These are phyloP conservation scores for Grantiella picta DNA, from an alignment of 2,113 vertebrate genomes.

Conservation along the genomic window DNA sequence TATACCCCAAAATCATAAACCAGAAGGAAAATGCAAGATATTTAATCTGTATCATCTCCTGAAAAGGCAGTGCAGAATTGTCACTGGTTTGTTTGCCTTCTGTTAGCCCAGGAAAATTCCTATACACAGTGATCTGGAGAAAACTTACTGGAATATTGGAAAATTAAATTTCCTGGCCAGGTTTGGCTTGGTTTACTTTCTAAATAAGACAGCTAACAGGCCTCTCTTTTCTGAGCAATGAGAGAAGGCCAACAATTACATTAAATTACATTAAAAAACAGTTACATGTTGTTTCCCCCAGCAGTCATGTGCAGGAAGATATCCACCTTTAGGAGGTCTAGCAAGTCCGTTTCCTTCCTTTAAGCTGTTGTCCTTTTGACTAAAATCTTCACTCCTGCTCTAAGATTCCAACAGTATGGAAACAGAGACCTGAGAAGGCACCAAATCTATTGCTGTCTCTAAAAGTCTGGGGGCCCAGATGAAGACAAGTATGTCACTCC, in stretches of 20 bases:
- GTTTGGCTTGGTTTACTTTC: background rate
- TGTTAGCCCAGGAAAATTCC: background rate
- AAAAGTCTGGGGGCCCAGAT: background rate
- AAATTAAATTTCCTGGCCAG: background rate
- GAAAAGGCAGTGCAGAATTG: background rate
- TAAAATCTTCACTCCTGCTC: background rate
- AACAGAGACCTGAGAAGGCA: background rate
- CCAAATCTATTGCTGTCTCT: background rate
- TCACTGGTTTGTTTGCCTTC: background rate
- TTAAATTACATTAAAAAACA: no score
- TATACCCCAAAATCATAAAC: background rate
- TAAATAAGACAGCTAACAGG: background rate
- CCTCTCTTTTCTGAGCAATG: background rate
- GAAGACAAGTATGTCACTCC: fast-evolving
- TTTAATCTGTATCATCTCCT: background rate
- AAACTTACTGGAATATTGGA: background rate
- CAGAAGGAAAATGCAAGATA: background rate
- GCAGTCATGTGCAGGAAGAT: background rate
- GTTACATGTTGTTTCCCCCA: background rate
- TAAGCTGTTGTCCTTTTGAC: background rate
- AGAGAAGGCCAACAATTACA: background rate
- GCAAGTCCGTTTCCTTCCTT: background rate
- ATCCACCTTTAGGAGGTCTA: background rate
- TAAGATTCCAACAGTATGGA: background rate
- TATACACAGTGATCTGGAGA: background rate